Base-by-base conservation (phyloP, 2,888 invertebrate genomes). In the Myopa tessellatipennis region DNA sequence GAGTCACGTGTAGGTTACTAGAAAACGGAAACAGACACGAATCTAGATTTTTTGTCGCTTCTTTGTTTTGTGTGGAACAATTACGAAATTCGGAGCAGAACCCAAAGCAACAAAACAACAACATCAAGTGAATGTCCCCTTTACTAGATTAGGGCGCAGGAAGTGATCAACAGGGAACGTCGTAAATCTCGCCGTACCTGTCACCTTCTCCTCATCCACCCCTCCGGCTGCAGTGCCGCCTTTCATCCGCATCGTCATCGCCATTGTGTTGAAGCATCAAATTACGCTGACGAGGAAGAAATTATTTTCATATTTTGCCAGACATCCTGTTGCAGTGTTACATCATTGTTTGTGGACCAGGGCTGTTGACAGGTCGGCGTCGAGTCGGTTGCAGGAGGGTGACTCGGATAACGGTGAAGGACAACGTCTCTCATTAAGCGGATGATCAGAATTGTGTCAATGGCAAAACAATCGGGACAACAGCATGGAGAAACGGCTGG, bases 361-460 rank as follows among this genome's bases (percentile, higher is more conserved):
- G n/a, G 34, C 4, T 5, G 26, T 26, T 4, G 36, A 34, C 4
- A 4, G 18, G 63, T 10, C 65, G 36, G 34, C 65, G 12, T 36
- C 4, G 40, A 67, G 67, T 16, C 58, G 58, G 16, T 58, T n/a
- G 58, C 58, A n/a, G 58, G 52, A 8, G 14, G 1, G 14, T 14
- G 14, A n/a, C n/a, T 67, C 67, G 40, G 67, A 40, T 67, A 18
- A 67, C 16, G 40, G 36, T 40, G 38, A 38, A 40, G 16, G 67
- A 67, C 40, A 40, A 67, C 67, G 34, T 67, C 36, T 40, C 38
- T 67, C 67, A 67, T 67, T 67, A 65, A 36, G 67, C 67, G 16
- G 67, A 67, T 67, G 67, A 67, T 40, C 36, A 36, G n/a, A 67
- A 67, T 67, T 67, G 18, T 67, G 67, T 45, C 67, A 40, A 67